Evolutionary conservation across 2,888 invertebrate genomes (phyloP), one percentile per base, ranked within the genome.

Genomic region (Gnatocerus cornutus): DNA sequence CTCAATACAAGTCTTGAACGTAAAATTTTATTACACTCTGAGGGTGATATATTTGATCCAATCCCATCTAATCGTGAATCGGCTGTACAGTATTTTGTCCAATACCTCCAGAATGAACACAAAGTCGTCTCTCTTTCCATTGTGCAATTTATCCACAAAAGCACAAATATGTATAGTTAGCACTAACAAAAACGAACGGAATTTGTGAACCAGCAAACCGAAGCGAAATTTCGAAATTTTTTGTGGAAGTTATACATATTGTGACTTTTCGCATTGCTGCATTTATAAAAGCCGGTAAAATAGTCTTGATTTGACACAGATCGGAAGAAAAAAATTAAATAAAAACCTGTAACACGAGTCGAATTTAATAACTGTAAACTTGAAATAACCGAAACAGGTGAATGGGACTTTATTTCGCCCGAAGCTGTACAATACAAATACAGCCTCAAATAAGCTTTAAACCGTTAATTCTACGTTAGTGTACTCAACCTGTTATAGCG

Each of bases 341-440:
- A 9, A 33, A 55, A 55, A 39, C 21, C 41, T 12, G 39, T 29
- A 13, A 53, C 37, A 37, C 10, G 43, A 41, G 8, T 59, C 10
- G 30, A 33, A 33, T 59, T 58, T 58, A 58, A 46, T 59, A 59
- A 59, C 45, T 59, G 59, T 59, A 58, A 58, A 58, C 9, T 29
- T 9, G 33, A 52, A 52, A 52, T 33, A 37, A 55, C 50, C 50
- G 56, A 56, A 56, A 41, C 59, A 59, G 59, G 59, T 59, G 59
- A 59, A 33, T 59, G 59, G 59, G 46, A 21, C 46, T 45, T 10
- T 8, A 29, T 13, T 45, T 58, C 8, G 46, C 59, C 59, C 14
- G 27, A 7, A 14, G 46, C 29, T 7, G 10, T 10, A 33, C 9
- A 46, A 50, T 16, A 33, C 30, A 61, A 62, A 62, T 62, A 41